These are phyloP conservation scores for Motacilla tschutschensis DNA, from an alignment of 2,113 vertebrate species.

Conservation along the genomic window DNA sequence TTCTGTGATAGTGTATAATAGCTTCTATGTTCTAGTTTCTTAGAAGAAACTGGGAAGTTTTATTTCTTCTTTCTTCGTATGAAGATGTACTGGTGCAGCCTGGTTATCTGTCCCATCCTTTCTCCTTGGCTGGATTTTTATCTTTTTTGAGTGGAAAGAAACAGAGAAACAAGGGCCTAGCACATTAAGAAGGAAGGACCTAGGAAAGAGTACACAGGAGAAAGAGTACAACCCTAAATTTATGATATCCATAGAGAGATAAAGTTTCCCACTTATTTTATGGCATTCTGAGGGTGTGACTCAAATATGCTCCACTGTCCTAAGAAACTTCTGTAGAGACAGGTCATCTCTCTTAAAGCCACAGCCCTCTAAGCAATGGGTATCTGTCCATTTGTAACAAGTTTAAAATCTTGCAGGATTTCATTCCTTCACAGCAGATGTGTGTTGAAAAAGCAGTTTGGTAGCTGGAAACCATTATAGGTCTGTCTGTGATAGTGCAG, in stretches of 20 bases:
- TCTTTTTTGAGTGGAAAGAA: background rate
- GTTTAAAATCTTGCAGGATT: background rate
- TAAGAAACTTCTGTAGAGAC: background rate
- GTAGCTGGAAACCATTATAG: conserved; percentile 20
- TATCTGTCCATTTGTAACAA: background rate
- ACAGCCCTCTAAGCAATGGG: background rate
- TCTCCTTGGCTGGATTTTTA: background rate
- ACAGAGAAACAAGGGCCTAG: background rate
- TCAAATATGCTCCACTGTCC: background rate
- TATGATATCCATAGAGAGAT: background rate
- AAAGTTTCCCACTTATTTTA: background rate
- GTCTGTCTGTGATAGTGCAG: background rate
- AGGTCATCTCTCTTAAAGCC: background rate
- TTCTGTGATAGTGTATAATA: background rate
- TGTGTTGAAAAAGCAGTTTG: background rate
- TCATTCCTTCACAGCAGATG: background rate
- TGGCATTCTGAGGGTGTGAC: background rate
- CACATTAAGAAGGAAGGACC: background rate
- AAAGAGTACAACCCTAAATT: background rate
- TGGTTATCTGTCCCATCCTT: background rate
- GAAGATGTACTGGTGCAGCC: background rate
- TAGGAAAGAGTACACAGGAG: background rate
- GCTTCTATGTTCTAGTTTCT: background rate
- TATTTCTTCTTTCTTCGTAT: background rate
- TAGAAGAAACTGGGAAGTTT: background rate